Evolutionary conservation across 2,113 vertebrate species (phyloP).

Genomic region (Phoxinus phoxinus): DNA sequence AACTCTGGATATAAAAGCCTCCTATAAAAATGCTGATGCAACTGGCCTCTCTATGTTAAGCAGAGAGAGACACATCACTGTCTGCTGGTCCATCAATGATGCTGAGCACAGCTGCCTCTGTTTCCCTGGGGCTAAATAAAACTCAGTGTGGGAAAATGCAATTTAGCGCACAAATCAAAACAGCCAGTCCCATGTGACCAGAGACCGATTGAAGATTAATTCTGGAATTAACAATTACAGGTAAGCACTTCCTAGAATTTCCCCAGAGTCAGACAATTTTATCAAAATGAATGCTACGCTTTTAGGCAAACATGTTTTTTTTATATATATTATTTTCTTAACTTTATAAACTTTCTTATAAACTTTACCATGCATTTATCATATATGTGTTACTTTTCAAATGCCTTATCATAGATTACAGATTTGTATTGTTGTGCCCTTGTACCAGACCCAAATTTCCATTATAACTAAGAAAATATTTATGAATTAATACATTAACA

Average conservation of each 20-base stretch:
- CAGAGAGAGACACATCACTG: slow-evolving; percentile 60
- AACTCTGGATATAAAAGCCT: neutral
- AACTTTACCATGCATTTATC: neutral
- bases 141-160: slow-evolving; percentile 44
- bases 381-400: neutral
- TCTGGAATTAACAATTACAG: slow-evolving; percentile 40
- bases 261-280: neutral
- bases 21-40: slow-evolving; percentile 32
- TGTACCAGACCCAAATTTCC: neutral
- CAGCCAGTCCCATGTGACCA: slow-evolving; percentile 34
- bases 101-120: slow-evolving; percentile 52
- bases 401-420: neutral
- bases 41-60: neutral
- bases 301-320: neutral
- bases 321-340: neutral
- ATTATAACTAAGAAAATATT: neutral
- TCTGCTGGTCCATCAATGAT: slow-evolving; percentile 37
- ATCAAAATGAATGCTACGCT: neutral
- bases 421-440: neutral
- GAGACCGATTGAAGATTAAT: slow-evolving; percentile 50
- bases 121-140: slow-evolving; percentile 53
- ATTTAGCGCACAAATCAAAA: slow-evolving; percentile 46
- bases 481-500: neutral
- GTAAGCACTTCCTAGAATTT: neutral
- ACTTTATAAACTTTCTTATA: neutral